These are phyloP conservation scores for Darevskia mixta DNA, from an alignment of 2,797 vertebrate species.

Conservation along the genomic window DNA sequence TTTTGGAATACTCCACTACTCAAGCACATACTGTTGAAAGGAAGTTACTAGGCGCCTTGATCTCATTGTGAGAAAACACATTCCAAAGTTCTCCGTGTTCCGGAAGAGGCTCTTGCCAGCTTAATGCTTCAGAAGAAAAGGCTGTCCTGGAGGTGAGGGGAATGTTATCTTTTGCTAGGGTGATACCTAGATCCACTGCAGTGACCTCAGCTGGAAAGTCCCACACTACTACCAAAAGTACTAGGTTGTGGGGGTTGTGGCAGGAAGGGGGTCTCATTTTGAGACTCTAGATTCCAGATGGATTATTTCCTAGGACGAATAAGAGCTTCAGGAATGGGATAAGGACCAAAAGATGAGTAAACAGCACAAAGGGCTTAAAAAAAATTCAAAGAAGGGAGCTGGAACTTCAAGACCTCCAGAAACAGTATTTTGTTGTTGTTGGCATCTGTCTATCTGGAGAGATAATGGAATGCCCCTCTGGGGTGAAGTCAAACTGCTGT, in stretches of 20 bases:
- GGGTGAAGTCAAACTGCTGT: too few relatives aligned
- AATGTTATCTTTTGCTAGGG: neutral
- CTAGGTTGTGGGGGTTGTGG: too few relatives aligned
- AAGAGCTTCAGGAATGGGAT: neutral
- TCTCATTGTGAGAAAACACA: neutral
- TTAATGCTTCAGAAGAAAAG: neutral
- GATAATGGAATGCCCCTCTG: too few relatives aligned
- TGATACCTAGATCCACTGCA: neutral
- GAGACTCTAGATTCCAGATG: neutral
- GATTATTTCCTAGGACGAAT: neutral
- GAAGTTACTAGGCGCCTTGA: neutral
- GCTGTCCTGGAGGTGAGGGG: neutral
- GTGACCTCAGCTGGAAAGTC: neutral
- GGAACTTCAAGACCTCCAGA: neutral
- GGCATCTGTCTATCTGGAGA: too few relatives aligned
- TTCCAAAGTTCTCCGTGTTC: neutral
- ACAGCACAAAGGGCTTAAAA: too few relatives aligned
- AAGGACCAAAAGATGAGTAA: neutral
- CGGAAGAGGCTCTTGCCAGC: neutral
- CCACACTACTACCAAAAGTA: neutral
- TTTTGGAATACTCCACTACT: neutral
- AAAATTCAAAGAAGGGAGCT: neutral
- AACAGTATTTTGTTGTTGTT: neutral
- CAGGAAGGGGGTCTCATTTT: neutral
- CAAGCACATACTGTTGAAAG: neutral